Base-by-base conservation (phyloP, 2,797 vertebrate genomes). In the Thunnus albacares region DNA sequence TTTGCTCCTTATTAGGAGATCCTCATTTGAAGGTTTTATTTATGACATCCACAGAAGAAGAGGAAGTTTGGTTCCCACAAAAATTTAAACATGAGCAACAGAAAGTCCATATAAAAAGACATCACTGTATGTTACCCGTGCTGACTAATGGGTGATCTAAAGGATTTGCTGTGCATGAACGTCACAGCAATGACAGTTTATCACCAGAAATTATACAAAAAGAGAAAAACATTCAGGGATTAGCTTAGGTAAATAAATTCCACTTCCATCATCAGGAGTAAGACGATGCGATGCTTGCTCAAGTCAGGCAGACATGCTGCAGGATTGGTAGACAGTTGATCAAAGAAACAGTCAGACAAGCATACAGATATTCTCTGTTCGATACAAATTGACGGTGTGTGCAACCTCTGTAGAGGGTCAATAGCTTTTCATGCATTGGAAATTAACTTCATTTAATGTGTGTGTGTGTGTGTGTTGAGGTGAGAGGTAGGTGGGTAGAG, bases 361-460 rank as follows among this genome's bases (percentile, higher is more conserved):
- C 78, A 82, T 72, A 56, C 83, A 79, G 79, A 87, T 82, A 62
- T 79, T 49, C 57, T 26, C 66, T 18, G n/a, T 41, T 93, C 84
- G 79, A 82, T 85, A 75, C 60, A 66, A 83, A 87, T 72, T 82
- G 86, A 87, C 85, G 87, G 77, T 82, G 80, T 87, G 77, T 74
- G 71, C 80, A 90, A 82, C 86, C 89, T 84, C 88, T 73, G 79
- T 63, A 76, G 73, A 77, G 67, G 79, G 85, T 92, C 90, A 92
- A 86, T 92, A 85, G 76, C 79, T 83, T 82, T 81, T 79, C 62
- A 87, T 87, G 82, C 86, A 91, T 88, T 81, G 72, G 77, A 92
- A 92, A 92, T 92, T 61, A 91, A 83, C 89, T 90, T 78, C 3
- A 79, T 90, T 88, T 85, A 86, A 89, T 89, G 83, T 75, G 80